Conservation (phyloP, 2,888 invertebrate species). For the Rhopalosiphum nymphaeae region DNA sequence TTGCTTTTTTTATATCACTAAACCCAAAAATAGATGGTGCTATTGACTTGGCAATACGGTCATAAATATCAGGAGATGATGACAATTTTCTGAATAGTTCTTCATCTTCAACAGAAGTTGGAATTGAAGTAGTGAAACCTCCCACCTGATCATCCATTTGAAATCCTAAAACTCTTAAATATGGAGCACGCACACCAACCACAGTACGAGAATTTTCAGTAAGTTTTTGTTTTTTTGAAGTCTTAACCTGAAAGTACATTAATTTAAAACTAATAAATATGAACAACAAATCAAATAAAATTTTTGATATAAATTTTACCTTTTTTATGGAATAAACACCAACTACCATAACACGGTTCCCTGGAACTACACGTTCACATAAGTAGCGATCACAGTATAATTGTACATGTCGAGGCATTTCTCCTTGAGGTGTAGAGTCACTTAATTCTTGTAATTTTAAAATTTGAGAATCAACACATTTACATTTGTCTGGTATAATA, state of each 20-base stretch:
- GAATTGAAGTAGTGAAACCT: slow-evolving; percentile 71
- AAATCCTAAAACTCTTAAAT: slow-evolving; percentile 94
- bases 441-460: slow-evolving; percentile 97
- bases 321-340: slow-evolving; percentile 98
- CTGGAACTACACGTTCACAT: slow-evolving; percentile 96
- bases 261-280: not conserved
- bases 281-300: not conserved
- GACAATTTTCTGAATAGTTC: slow-evolving; percentile 87
- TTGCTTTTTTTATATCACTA: slow-evolving; percentile 95
- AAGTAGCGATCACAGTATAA: slow-evolving; percentile 94
- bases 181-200: slow-evolving; percentile 93
- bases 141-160: slow-evolving; percentile 85
- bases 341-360: slow-evolving; percentile 91
- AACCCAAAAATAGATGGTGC: slow-evolving; percentile 98
- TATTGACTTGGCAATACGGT: slow-evolving; percentile 88
- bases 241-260: slow-evolving; percentile 47
- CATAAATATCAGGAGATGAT: slow-evolving; percentile 87
- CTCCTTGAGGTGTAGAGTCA: slow-evolving; percentile 95
- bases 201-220: slow-evolving; percentile 81
- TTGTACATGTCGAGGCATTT: slow-evolving; percentile 96
- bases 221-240: slow-evolving; percentile 71
- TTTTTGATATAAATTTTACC: slow-evolving; percentile 72
- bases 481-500: slow-evolving; percentile 97
- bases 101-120: slow-evolving; percentile 80
- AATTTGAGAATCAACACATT: slow-evolving; percentile 97